Percentiles rank a stretch among this genome's conserved stretches.
Conservation (phyloP, 2,888 invertebrate species). For the Micoletzkya japonica region DNA sequence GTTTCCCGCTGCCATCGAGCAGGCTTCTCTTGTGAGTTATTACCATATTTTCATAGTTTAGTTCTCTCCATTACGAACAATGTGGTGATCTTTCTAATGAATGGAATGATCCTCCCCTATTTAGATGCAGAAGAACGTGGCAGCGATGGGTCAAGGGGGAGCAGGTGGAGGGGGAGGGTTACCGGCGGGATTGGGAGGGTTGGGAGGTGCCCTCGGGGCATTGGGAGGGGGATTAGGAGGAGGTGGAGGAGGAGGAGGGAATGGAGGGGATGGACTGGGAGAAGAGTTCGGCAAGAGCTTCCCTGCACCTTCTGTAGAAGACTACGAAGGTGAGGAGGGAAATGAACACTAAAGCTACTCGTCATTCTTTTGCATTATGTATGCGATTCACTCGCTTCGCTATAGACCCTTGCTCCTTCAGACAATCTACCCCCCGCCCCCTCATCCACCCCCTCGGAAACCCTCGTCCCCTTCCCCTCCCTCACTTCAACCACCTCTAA, state of each 20-base stretch:
- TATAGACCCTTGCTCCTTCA: too few species aligned
- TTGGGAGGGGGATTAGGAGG: constrained; percentile 13
- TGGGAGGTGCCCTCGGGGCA: background rate
- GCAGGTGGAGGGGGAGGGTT: constrained; percentile 1
- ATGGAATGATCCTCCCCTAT: background rate
- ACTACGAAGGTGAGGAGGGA: constrained; percentile 7
- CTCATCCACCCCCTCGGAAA: too few species aligned
- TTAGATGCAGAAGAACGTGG: constrained; percentile 29
- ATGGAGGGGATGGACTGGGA: constrained; percentile 20
- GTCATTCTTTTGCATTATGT: too few species aligned
- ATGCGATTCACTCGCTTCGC: too few species aligned
- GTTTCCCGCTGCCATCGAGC: constrained; percentile 28
- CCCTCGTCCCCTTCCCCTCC: background rate
- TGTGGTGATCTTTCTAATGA: background rate
- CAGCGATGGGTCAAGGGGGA: background rate
- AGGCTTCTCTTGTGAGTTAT: constrained; percentile 17
- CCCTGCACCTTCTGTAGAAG: constrained; percentile 22
- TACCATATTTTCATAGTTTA: background rate
- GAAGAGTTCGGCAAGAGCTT: constrained; percentile 20
- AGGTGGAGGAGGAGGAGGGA: constrained; percentile 4
- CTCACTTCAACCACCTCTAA: background rate
- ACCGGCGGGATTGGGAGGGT: background rate
- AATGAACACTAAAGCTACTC: too few species aligned
- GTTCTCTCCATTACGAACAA: background rate
- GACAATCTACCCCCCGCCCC: too few species aligned